Evolutionary conservation across 1,140 invertebrate genomes (phyloP).

Genomic region (Achatina immaculata): DNA sequence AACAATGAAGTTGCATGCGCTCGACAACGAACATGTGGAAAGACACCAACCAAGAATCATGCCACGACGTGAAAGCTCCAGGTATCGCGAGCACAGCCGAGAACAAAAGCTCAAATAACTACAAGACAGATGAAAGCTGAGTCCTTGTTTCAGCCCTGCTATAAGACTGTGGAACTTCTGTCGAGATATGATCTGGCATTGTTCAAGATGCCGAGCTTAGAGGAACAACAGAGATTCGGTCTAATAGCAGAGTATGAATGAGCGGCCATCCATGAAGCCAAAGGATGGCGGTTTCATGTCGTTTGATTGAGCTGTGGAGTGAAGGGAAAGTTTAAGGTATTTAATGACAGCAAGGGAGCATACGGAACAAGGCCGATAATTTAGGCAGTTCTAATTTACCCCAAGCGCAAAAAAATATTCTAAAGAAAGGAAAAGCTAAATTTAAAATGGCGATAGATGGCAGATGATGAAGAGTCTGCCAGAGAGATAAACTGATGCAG

Average conservation of each 20-base stretch:
- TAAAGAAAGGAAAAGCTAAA: no score
- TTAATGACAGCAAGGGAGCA: background rate
- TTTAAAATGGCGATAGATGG: no score
- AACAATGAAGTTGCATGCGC: slow-evolving; percentile 7
- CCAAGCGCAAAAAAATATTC: no score
- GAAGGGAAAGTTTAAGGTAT: background rate
- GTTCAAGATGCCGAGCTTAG: background rate
- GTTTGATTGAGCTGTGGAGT: background rate
- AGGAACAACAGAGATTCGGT: background rate
- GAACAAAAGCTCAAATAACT: background rate
- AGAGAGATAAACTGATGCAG: no score
- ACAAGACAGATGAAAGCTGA: background rate
- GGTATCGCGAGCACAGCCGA: background rate
- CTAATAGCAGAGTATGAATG: background rate
- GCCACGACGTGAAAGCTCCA: background rate
- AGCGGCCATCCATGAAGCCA: background rate
- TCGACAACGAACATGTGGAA: background rate
- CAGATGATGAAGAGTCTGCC: no score
- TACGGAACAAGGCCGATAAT: background rate
- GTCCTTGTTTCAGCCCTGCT: background rate
- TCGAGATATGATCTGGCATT: slow-evolving; percentile 1
- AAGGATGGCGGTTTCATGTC: background rate
- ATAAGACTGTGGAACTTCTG: slow-evolving; percentile 5
- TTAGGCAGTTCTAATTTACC: no score
- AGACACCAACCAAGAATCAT: background rate